Percentiles rank a stretch among this genome's conserved stretches.
Evolutionary conservation across 2,797 vertebrate species (phyloP).

Genomic region (Phalanger gymnotis): DNA sequence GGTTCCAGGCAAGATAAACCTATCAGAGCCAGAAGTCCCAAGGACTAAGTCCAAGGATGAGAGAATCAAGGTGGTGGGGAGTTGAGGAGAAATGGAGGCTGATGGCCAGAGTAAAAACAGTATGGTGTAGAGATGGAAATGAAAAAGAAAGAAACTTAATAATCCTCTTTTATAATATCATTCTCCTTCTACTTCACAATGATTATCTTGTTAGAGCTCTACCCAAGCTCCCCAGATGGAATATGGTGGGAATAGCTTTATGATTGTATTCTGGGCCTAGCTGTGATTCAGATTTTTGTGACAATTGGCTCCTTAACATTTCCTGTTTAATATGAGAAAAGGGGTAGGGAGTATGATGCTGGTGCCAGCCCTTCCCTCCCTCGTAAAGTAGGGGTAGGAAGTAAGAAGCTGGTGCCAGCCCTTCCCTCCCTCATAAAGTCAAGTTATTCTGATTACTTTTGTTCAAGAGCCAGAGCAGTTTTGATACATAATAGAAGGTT

Average conservation of each 20-base stretch:
- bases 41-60: neutral
- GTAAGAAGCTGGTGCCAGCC: neutral
- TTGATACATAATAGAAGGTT: conserved; percentile 44
- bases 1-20: neutral
- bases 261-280: neutral
- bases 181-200: neutral
- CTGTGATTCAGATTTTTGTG: neutral
- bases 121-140: neutral
- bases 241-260: neutral
- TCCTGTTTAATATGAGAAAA: neutral
- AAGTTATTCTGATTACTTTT: conserved; percentile 18
- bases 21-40: neutral
- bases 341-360: neutral
- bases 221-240: neutral
- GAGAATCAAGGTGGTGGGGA: neutral
- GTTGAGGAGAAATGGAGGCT: neutral
- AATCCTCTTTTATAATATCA: neutral
- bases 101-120: neutral
- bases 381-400: neutral
- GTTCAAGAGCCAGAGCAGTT: neutral
- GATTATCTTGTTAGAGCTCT: neutral
- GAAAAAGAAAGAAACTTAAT: neutral
- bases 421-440: neutral
- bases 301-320: neutral
- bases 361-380: neutral